Base-by-base conservation (phyloP, 2,797 vertebrate species). In the Galago senegalensis region DNA sequence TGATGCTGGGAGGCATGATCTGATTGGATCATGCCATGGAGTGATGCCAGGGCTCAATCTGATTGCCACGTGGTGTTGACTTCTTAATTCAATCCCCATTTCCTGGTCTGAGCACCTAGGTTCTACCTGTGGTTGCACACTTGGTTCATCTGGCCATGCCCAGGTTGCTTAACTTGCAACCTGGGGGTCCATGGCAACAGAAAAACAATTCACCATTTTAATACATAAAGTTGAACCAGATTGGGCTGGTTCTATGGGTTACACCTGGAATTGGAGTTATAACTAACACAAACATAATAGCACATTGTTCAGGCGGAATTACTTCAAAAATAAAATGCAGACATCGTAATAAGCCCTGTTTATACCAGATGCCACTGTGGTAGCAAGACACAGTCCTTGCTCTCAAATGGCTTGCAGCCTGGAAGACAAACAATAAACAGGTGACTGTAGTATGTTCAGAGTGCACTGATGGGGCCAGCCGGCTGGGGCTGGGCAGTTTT, bases 271-370 rank as follows among this genome's bases (percentile, higher is more conserved):
- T 37, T 82, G 79, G 79, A 93, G 67, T 43, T 61, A 79, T 77
- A 80, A 75, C n/a, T 77, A 63, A 89, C 20, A n/a, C 2, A 40
- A 63, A 76, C 43, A 56, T 63, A 77, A 43, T 46, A 27, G 58
- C 61, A 37, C 77, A 43, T 1, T 1, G 27, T 70, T 91, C 10
- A 37, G 31, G 27, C 77, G 37, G 79, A 93, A 81, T 9, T 20
- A 65, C 40, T 93, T 94, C 56, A 88, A 91, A 93, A 91, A 83
- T 90, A 20, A 29, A 82, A 75, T 31, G 16, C 46, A 65, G 63
- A 75, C 37, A 37, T 86, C 13, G 2, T 60, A 73, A 76, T 40
- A 83, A 58, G 84, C 25, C 61, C 69, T 65, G 65, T 67, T 97
- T 58, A 67, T 88, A 56, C 56, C n/a, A 56, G 53, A 85, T 0